Conservation (phyloP, 2,888 invertebrate species). For the Diarsia rubi region DNA sequence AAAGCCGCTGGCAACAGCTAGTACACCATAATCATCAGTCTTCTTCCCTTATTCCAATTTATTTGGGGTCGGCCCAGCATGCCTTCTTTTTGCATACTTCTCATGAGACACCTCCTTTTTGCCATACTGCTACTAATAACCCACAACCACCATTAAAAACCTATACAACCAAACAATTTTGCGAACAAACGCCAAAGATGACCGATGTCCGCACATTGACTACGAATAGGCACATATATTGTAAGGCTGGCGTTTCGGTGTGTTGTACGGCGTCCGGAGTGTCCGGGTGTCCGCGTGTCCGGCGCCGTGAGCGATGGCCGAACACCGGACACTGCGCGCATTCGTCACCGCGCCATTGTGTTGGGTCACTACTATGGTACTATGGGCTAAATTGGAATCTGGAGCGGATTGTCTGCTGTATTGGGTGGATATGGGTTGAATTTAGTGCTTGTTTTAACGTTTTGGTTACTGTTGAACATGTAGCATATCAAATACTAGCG, state of each 20-base stretch:
- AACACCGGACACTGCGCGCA: slow-evolving; percentile 74
- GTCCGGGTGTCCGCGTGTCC: slow-evolving; percentile 64
- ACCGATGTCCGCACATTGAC: slow-evolving; percentile 54
- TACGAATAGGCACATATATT: slow-evolving; percentile 57
- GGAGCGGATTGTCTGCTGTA: slow-evolving; percentile 35
- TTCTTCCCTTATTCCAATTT: too few species aligned
- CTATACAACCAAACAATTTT: slow-evolving; percentile 31
- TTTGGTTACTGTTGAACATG: background rate
- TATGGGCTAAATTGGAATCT: slow-evolving; percentile 49
- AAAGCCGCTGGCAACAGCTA: too few species aligned
- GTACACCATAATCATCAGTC: too few species aligned
- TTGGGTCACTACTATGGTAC: slow-evolving; percentile 61
- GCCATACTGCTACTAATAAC: background rate
- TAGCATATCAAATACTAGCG: too few species aligned
- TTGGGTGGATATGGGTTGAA: background rate
- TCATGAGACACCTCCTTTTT: too few species aligned
- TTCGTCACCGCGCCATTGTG: slow-evolving; percentile 75
- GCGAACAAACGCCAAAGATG: slow-evolving; percentile 61
- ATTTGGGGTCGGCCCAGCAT: too few species aligned
- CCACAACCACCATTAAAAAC: slow-evolving; percentile 8
- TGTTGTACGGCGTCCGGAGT: slow-evolving; percentile 67
- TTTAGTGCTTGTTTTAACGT: background rate
- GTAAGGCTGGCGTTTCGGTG: slow-evolving; percentile 65
- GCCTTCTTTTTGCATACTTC: too few species aligned
- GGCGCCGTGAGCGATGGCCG: slow-evolving; percentile 75